Base-by-base conservation (phyloP, 1,140 invertebrate genomes). In the Monomorium pharaonis region DNA sequence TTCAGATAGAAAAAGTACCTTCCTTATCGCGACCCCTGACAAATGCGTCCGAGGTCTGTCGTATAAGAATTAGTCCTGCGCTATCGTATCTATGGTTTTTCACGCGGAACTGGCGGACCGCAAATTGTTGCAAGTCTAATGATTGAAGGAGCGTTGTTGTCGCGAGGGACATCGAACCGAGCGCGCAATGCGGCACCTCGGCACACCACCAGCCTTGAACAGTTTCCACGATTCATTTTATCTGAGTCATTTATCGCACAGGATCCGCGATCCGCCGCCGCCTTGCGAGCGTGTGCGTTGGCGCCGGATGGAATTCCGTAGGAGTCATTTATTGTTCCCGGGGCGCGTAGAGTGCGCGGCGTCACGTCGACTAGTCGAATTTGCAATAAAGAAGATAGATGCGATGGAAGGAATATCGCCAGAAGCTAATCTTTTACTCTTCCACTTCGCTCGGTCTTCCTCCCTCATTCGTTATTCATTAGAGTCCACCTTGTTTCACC, bases 341-440 rank as follows among this genome's bases (percentile, higher is more conserved):
- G 27, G 14, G 16, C 49, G 54, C 44, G 49, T 54, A 27, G 63
- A 67, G 69, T 60, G 86, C 65, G 86, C 67, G 63, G 67, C 70
- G 86, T 90, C 89, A 84, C 86, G 88, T 88, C 75, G 89, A 86
- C 88, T 90, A 62, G 63, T 90, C 88, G 88, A 90, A 90, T 90
- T 90, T 90, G 83, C 86, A 90, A 90, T 90, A 90, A 90, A 90
- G 88, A 88, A 90, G 89, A 90, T 88, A 88, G 83, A 90, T 90
- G 89, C 75, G 83, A 87, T 65, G 89, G 42, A 69, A 85, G 65
- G 76, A 78, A 88, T 90, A 86, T 86, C 76, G 65, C 51, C 42
- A 58, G 72, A 60, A 85, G 88, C 88, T 86, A 88, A 90, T 90
- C 88, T 86, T 86, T 86, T 84, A 83, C 88, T 84, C 65, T 77